Base-by-base conservation (phyloP, 2,797 vertebrate species). In the Sebastes variabilis region DNA sequence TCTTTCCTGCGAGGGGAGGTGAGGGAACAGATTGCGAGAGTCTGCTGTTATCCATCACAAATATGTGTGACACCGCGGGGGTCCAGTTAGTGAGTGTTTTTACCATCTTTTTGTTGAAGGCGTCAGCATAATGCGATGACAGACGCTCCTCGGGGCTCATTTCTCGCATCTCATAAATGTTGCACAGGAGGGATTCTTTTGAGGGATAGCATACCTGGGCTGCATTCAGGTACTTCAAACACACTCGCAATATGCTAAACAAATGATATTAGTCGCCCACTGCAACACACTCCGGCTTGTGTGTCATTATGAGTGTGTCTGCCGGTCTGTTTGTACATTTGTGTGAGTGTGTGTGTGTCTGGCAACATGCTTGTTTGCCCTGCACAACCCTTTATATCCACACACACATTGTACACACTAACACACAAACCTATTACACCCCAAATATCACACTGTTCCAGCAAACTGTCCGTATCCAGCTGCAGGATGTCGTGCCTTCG, bases 11-110 rank as follows among this genome's bases (percentile, higher is more conserved):
- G 16, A 75, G 36, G 59, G 80, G 66, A 89, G 77, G 86, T 72
- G 80, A 87, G 81, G 70, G 85, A 92, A 93, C 90, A 93, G 93
- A 91, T 94, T 93, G 93, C 68, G 72, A 77, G 81, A 91, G 67
- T 90, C 76, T 86, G 83, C 81, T 86, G 77, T 86, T 90, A 90
- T 95, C 89, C 91, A 91, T 93, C 90, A 90, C 79, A 81, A 91
- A 87, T 87, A 83, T 89, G 80, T 77, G 72, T 67, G 80, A 78
- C 88, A 86, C 87, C 59, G 60, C 65, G 55, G 92, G 89, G 89
- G 86, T 88, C 87, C 81, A 72, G 84, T 84, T 87, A 86, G 75
- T 58, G 64, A 65, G 27, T 75, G 77, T 86, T 91, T 88, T 79
- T 60, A 74, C 68, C 24, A 54, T 84, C 68, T 87, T 87, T 52